Evolutionary conservation across 2,113 vertebrate genomes (phyloP).

Genomic region (Triplophysa siluroides): DNA sequence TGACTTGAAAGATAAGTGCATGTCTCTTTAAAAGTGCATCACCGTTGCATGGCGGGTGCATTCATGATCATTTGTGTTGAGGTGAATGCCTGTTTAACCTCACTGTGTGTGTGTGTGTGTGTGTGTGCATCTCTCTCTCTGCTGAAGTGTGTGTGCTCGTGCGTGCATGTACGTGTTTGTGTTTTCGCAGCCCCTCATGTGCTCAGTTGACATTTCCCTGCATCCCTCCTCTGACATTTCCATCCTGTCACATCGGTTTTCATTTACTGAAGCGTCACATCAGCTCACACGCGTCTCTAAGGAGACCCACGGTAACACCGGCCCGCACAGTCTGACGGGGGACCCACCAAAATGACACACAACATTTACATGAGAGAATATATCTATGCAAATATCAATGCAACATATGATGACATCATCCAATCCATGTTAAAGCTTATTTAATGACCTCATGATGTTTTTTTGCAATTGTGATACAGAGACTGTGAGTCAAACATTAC

Average conservation of each 20-base stretch:
- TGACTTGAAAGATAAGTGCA: too few species aligned
- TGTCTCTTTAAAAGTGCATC: too few species aligned
- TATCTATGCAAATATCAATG: too few species aligned
- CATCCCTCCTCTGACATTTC: constrained; percentile 76
- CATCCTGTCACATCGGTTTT: constrained; percentile 79
- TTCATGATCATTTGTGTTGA: too few species aligned
- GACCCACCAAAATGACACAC: constrained; percentile 19
- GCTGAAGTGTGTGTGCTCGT: constrained; percentile 3
- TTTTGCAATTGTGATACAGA: too few species aligned
- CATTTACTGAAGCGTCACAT: constrained; percentile 75
- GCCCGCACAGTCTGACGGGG: constrained; percentile 35
- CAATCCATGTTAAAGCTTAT: too few species aligned
- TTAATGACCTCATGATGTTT: too few species aligned
- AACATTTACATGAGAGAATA: neutral
- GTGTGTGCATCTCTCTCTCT: constrained; percentile 8
- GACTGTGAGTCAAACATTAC: too few species aligned
- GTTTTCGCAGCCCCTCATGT: constrained; percentile 7
- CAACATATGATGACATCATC: too few species aligned
- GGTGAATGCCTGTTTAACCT: too few species aligned
- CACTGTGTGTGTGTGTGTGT: neutral
- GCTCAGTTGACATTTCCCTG: constrained; percentile 72
- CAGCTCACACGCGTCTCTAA: constrained; percentile 70
- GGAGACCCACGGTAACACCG: constrained; percentile 50
- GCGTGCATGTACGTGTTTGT: constrained; percentile 18
- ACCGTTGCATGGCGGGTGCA: too few species aligned